phyloP scores from a whole-genome alignment of 2,888 invertebrate genomes.

The Drosophila atripex region DNA sequence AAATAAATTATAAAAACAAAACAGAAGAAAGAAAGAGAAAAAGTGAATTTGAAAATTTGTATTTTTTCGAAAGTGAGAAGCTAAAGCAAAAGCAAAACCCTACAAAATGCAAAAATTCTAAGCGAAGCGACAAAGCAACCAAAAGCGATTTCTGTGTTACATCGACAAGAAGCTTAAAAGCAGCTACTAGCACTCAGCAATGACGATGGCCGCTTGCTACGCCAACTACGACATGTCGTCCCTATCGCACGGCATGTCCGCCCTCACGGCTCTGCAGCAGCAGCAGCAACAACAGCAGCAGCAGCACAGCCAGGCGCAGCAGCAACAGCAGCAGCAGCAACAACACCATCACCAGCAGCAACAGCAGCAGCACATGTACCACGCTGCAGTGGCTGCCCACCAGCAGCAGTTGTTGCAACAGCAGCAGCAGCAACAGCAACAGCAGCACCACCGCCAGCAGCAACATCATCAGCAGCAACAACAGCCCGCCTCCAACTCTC shows the following conservation, averaged over 20 bases:
- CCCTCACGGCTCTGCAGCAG: constrained; percentile 62
- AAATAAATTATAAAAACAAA: constrained; percentile 33
- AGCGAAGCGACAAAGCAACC: constrained; percentile 30
- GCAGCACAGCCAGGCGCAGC: constrained; percentile 57
- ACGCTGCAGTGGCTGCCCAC: constrained; percentile 67
- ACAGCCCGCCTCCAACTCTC: constrained; percentile 50
- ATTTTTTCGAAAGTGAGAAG: constrained; percentile 38
- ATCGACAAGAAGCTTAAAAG: constrained; percentile 23
- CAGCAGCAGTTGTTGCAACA: constrained; percentile 68
- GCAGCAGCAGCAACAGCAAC: constrained; percentile 67
- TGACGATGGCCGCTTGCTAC: constrained; percentile 84
- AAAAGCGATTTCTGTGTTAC: constrained; percentile 42
- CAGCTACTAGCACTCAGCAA: constrained; percentile 45
- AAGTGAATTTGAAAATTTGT: constrained; percentile 49
- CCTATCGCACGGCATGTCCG: constrained; percentile 81
- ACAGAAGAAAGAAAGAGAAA: constrained; percentile 53
- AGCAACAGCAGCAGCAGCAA: constrained; percentile 55
- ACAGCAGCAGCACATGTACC: constrained; percentile 65
- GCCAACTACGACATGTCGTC: constrained; percentile 83
- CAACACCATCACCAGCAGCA: constrained; percentile 57
- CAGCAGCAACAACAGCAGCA: constrained; percentile 62
- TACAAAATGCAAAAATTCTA: constrained; percentile 39
- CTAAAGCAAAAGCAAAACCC: constrained; percentile 28
- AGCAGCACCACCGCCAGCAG: constrained; percentile 56
- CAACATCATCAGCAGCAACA: constrained; percentile 58